Conservation (phyloP, 2,797 vertebrate genomes). For the Pipistrellus nathusii region DNA sequence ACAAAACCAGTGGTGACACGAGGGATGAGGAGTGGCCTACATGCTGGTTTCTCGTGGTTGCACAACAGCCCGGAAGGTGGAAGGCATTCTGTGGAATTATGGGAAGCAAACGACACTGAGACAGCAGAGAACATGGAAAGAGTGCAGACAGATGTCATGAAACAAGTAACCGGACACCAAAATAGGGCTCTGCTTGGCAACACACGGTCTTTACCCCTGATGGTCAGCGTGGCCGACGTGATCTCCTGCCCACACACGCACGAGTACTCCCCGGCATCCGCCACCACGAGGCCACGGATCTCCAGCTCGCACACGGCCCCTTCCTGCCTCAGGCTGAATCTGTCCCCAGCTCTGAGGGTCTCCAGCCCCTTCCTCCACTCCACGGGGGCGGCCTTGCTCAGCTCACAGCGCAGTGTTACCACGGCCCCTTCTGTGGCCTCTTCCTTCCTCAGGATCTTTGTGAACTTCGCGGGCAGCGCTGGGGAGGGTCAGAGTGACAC, state of each 20-base stretch:
- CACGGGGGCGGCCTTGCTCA: slow-evolving; percentile 80
- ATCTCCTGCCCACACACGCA: slow-evolving; percentile 66
- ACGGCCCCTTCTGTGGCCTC: slow-evolving; percentile 80
- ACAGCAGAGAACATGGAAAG: no score
- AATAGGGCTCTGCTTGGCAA: background rate
- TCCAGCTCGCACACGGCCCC: slow-evolving; percentile 83
- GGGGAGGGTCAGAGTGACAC: slow-evolving; percentile 55
- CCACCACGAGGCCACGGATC: background rate
- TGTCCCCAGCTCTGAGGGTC: slow-evolving; percentile 71
- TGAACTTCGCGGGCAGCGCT: slow-evolving; percentile 88
- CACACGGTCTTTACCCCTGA: slow-evolving; percentile 41
- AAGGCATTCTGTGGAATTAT: background rate
- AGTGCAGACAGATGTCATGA: accelerated
- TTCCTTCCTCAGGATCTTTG: slow-evolving; percentile 79
- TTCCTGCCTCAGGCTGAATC: slow-evolving; percentile 78
- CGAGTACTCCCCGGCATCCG: slow-evolving; percentile 78
- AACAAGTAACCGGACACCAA: background rate
- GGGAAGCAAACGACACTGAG: slow-evolving; percentile 23
- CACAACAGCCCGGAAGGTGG: background rate
- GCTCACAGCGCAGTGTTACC: slow-evolving; percentile 73
- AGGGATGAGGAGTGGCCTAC: accelerated
- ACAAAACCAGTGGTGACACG: background rate
- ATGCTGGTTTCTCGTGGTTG: accelerated
- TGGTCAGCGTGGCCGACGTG: background rate
- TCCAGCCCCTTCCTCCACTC: slow-evolving; percentile 83